Base-by-base conservation (phyloP, 2,888 invertebrate species). In the Epirrhoe tristata region DNA sequence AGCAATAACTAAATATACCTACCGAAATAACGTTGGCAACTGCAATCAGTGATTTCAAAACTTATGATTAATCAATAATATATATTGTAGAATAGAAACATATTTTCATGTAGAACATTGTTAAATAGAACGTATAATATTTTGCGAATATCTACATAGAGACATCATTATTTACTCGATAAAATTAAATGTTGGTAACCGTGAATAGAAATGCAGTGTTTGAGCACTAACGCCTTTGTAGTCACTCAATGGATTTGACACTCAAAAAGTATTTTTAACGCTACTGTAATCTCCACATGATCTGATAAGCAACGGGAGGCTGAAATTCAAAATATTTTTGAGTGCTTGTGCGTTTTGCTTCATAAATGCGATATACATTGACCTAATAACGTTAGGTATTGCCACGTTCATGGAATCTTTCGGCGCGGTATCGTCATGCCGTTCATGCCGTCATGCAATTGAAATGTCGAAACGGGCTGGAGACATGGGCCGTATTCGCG, bases 121-220 rank as follows among this genome's bases (percentile, higher is more conserved):
- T 73, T 80, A 58, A 77, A 74, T 88, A 91, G 85, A 89, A 58
- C 82, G 81, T 87, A 80, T 90, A 84, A 88, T 88, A 92, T 91
- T 92, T 91, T 91, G 89, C 88, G 89, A 91, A 85, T 85, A 88
- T 90, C 89, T 92, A 91, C 88, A 91, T 91, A 91, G 89, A 90
- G 87, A 88, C 88, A 88, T 87, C 87, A 83, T 69, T 91, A 90
- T 90, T 90, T 89, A 90, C 88, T 81, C 83, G 82, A 79, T 84
- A 77, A 71, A 71, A 73, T 75, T 80, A 77, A 75, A 81, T 79
- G 24, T 51, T 46, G 10, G 72, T 78, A 76, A 80, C 80, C 70
- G 77, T 82, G 77, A 80, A 79, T 82, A 86, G 81, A 76, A 86
- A 85, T 72, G 84, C 82, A 77, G 80, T 83, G 78, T 74, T 69